A percentile compares a stretch with the other conserved stretches of the same genome.
These are phyloP conservation scores for Pterostichus niger DNA, from an alignment of 2,888 invertebrate genomes.

Conservation along the genomic window DNA sequence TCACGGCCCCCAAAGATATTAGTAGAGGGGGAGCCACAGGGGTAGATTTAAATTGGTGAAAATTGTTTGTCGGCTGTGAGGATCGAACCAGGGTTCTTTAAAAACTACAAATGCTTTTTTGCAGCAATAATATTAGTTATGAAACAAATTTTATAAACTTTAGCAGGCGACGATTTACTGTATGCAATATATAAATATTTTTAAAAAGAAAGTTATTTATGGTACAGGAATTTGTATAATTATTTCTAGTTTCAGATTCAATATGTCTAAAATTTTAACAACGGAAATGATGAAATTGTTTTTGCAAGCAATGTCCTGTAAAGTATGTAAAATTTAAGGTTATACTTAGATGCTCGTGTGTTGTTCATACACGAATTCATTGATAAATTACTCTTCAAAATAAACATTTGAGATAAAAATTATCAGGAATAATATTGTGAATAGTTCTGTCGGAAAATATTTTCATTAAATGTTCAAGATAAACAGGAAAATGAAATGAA, in stretches of 20 bases:
- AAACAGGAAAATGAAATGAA: slow-evolving; percentile 41
- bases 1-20: too few relatives aligned
- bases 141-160: slow-evolving; percentile 2
- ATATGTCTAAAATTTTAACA: slow-evolving; percentile 33
- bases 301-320: slow-evolving; percentile 34
- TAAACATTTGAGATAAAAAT: slow-evolving; percentile 14
- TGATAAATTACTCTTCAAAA: background rate
- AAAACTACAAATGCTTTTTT: background rate
- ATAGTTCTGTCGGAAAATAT: slow-evolving; percentile 31
- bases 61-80: too few relatives aligned
- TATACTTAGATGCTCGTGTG: background rate
- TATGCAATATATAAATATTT: too few relatives aligned
- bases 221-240: background rate
- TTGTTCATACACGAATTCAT: background rate
- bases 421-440: slow-evolving; percentile 30
- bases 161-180: background rate
- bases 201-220: background rate
- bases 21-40: too few relatives aligned
- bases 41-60: too few relatives aligned
- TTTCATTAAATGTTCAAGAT: background rate
- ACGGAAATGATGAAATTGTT: slow-evolving; percentile 30
- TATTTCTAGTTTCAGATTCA: slow-evolving; percentile 19
- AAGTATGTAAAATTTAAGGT: background rate
- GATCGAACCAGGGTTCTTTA: too few relatives aligned
- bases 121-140: background rate